phyloP scores from a whole-genome alignment of 2,113 vertebrate species.

The Garra rufa region DNA sequence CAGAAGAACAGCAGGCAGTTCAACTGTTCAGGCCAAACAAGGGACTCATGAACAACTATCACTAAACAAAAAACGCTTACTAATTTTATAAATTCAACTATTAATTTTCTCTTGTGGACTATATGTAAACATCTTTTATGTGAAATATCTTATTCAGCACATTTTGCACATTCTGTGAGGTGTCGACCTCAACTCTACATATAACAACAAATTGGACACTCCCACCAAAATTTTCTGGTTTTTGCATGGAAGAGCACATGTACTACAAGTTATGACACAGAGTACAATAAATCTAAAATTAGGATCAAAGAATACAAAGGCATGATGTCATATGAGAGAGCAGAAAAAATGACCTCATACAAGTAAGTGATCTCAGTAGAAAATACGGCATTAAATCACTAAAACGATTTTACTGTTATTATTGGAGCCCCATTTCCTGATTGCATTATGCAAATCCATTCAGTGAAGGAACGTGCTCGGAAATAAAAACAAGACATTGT shows the following conservation, averaged over 20 bases:
- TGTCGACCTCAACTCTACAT: too few species aligned
- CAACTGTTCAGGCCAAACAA: too few species aligned
- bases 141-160: too few species aligned
- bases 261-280: background rate
- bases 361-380: background rate
- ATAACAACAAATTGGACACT: too few species aligned
- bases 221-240: background rate
- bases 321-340: background rate
- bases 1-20: too few species aligned
- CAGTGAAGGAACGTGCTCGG: conserved; percentile 63
- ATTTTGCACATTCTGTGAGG: too few species aligned
- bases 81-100: too few species aligned
- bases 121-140: too few species aligned
- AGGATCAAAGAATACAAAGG: background rate
- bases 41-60: too few species aligned
- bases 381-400: background rate
- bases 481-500: conserved; percentile 73
- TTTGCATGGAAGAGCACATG: background rate
- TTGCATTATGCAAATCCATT: background rate
- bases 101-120: too few species aligned
- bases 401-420: background rate
- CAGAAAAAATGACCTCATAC: background rate
- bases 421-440: background rate
- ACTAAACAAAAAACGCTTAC: too few species aligned
- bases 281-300: background rate